Conservation (phyloP, 2,888 invertebrate species). For the Dyspetes luteomarginatus region DNA sequence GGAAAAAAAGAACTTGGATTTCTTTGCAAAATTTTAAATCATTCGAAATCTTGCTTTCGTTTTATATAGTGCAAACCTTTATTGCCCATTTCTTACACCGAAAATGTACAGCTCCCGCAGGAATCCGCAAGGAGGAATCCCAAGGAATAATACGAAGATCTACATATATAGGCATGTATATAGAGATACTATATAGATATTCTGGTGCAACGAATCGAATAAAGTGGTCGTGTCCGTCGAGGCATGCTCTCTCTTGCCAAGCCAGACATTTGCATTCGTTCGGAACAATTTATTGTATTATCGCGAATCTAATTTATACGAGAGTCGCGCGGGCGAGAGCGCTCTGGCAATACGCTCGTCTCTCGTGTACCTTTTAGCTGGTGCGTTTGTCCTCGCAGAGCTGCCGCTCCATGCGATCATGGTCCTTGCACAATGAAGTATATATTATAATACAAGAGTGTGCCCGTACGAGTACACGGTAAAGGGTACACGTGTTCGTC, state of each 20-base stretch:
- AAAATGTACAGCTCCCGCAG: conserved; percentile 33
- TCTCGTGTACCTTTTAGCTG: conserved; percentile 30
- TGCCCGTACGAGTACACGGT: neutral
- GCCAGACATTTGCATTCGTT: conserved; percentile 74
- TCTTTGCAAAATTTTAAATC: conserved; percentile 73
- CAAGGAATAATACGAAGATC: conserved; percentile 10
- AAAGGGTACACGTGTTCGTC: conserved; percentile 39
- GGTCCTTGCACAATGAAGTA: conserved; percentile 49
- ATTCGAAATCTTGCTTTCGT: conserved; percentile 61
- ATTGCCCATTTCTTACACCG: conserved; percentile 68
- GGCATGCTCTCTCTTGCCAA: conserved; percentile 20
- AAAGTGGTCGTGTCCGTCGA: conserved; percentile 31
- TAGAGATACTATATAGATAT: neutral
- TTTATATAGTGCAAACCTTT: conserved; percentile 67
- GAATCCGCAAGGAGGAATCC: conserved; percentile 18
- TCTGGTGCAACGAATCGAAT: conserved; percentile 48
- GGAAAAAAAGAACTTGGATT: conserved; percentile 35
- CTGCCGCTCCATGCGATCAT: conserved; percentile 37
- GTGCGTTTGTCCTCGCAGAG: conserved; percentile 47
- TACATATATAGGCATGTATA: conserved; percentile 9
- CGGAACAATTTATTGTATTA: conserved; percentile 77
- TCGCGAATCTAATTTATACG: conserved; percentile 75
- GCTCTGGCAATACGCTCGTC: conserved; percentile 39
- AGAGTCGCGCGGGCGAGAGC: conserved; percentile 42
- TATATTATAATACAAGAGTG: conserved; percentile 3